Evolutionary conservation across 1,140 invertebrate species (phyloP).

Genomic region (Lethrus apterus): DNA sequence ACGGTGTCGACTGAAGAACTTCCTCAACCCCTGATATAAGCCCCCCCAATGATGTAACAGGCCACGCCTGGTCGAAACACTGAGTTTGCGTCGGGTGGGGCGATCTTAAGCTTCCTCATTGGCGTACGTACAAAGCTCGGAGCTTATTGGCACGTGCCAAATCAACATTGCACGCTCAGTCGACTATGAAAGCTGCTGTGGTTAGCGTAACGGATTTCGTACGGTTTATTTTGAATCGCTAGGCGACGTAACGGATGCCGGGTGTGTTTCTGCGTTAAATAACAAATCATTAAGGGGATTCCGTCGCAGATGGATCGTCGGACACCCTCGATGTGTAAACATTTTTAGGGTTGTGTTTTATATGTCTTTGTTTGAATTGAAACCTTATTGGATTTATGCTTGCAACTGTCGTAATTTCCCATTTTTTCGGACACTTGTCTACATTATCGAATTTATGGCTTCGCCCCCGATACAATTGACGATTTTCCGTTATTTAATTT

Average conservation of each 20-base stretch:
- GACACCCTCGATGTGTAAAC: conserved; percentile 21
- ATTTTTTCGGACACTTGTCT: not conserved
- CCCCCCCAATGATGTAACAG: conserved; percentile 26
- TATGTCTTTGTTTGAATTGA: conserved; percentile 2
- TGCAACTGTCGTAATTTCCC: not conserved
- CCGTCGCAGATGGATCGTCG: conserved; percentile 27
- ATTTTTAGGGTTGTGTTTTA: not conserved
- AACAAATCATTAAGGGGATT: conserved; percentile 29
- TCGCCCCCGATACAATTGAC: conserved; percentile 1
- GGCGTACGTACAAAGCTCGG: conserved; percentile 10
- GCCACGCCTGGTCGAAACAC: conserved; percentile 26
- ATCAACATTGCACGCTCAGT: conserved; percentile 23
- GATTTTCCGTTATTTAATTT: conserved; percentile 18
- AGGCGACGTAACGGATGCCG: conserved; percentile 13
- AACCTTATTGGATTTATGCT: conserved; percentile 7
- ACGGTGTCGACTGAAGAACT: not conserved
- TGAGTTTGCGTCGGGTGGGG: conserved; percentile 32
- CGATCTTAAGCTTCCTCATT: conserved; percentile 22
- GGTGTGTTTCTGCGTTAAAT: conserved; percentile 17
- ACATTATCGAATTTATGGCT: conserved; percentile 1
- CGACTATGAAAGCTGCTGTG: conserved; percentile 20
- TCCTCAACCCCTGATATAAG: conserved; percentile 20
- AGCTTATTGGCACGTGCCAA: conserved; percentile 29
- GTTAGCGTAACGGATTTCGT: conserved; percentile 32
- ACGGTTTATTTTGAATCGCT: conserved; percentile 17